phyloP scores from a whole-genome alignment of 2,888 invertebrate species.

The Andrena trimmerana region DNA sequence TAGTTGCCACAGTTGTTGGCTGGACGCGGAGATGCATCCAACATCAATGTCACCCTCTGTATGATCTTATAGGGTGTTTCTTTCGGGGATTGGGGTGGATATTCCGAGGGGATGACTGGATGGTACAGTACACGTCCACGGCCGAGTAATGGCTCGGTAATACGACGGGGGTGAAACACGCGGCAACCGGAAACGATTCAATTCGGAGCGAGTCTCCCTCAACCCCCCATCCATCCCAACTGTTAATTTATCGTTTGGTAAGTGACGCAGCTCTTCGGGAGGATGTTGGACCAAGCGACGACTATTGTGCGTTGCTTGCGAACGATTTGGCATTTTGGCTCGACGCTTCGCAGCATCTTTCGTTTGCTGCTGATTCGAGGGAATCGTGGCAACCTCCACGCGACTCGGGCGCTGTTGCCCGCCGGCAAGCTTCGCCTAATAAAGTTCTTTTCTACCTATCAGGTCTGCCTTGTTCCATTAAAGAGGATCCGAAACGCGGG shows the following conservation, averaged over 20 bases:
- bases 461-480: background rate
- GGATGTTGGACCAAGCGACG: conserved; percentile 9
- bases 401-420: background rate
- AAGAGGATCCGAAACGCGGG: conserved; percentile 44
- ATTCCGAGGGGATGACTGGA: conserved; percentile 58
- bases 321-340: background rate
- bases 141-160: conserved; percentile 82
- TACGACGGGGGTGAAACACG: conserved; percentile 78
- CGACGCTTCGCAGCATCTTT: background rate
- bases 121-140: conserved; percentile 58
- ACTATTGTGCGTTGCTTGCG: conserved; percentile 31
- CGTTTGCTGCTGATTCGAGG: background rate
- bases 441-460: background rate
- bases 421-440: conserved; percentile 11
- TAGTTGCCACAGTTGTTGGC: background rate
- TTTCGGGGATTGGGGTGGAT: conserved; percentile 45
- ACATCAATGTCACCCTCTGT: conserved; percentile 4
- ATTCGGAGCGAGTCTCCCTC: conserved; percentile 73
- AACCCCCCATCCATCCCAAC: conserved; percentile 62
- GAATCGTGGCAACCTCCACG: conserved; percentile 4
- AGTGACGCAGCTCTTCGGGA: conserved; percentile 78
- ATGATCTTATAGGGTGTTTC: conserved; percentile 38
- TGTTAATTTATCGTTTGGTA: conserved; percentile 81
- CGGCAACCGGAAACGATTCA: conserved; percentile 84
- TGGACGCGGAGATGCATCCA: background rate